phyloP scores from a whole-genome alignment of 2,113 vertebrate genomes.

The Hystrix cristata region DNA sequence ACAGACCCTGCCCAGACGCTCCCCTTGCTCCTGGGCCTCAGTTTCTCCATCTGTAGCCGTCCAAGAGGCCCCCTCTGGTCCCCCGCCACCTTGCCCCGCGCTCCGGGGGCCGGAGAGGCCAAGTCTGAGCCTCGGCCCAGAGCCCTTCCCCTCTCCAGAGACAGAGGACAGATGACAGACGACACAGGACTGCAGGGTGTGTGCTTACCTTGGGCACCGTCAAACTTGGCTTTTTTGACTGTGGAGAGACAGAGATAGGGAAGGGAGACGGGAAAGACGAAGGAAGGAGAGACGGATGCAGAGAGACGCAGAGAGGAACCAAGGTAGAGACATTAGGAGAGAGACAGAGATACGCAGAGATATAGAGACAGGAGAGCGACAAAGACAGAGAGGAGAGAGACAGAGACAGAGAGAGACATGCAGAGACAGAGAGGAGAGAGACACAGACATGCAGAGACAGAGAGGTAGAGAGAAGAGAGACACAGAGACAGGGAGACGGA shows the following conservation, averaged over 20 bases:
- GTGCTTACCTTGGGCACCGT: constrained; percentile 96
- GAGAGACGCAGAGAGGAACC: constrained; percentile 68
- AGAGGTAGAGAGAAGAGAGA: neutral
- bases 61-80: neutral
- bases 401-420: neutral
- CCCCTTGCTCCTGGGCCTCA: neutral
- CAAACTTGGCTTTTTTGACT: constrained; percentile 99
- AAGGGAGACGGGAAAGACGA: neutral
- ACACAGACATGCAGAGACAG: neutral
- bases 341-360: constrained; percentile 74
- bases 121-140: neutral
- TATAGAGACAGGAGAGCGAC: neutral
- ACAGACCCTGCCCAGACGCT: neutral
- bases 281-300: neutral
- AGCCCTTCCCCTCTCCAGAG: neutral
- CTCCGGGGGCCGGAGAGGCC: neutral
- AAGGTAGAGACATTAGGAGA: no score
- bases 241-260: constrained; percentile 83
- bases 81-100: neutral
- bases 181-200: neutral
- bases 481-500: no score
- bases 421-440: neutral
- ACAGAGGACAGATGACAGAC: neutral
- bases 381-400: constrained; percentile 62
- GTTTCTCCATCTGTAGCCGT: neutral